Evolutionary conservation across 2,888 invertebrate species (phyloP), one percentile per base, ranked within the genome.

Genomic region (Meteorus cinctellus): DNA sequence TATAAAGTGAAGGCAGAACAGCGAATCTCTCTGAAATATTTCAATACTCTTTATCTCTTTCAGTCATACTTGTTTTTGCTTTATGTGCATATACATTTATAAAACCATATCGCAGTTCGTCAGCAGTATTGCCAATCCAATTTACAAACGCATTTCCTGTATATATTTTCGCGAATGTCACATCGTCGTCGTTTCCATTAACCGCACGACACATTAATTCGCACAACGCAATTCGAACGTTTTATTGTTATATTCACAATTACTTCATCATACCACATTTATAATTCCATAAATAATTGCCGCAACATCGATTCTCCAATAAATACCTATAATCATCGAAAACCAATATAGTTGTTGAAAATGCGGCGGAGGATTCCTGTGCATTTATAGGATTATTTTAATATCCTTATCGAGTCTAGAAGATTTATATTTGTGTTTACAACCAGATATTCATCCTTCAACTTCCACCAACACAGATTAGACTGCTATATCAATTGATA

Each of bases 21-120:
- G 60, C 34, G 60, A 63, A 63, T 63, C 68, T 31, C 55, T 31
- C 55, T 19, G 51, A 66, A 71, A 71, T 27, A 62, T 62, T 48
- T 62, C 72, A 45, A 29, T 41, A 41, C 69, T 31, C 59, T 41
- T 65, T 65, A 65, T 34, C 19, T 16, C 51, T 41, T 10, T 41
- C 60, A 65, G 68, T 34, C 8, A 19, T 55, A 55, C 24, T n/a
- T n/a, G 4, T 19, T 19, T 24, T 19, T n/a, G 19, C n/a, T 55
- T 6, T 19, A 51, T 10, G 55, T 55, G n/a, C 6, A 55, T 55
- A 6, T 4, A 55, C 24, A 19, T 19, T 19, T 24, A 24, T n/a
- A 16, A 16, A n/a, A 4, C 12, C 27, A 19, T 14, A 29, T 31
- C 10, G 16, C 62, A 27, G 31, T 62, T 31, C 12, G 31, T 29